Evolutionary conservation across 2,113 vertebrate genomes (phyloP), one percentile per base, ranked within the genome.

Genomic region (Heterochromis multidens): DNA sequence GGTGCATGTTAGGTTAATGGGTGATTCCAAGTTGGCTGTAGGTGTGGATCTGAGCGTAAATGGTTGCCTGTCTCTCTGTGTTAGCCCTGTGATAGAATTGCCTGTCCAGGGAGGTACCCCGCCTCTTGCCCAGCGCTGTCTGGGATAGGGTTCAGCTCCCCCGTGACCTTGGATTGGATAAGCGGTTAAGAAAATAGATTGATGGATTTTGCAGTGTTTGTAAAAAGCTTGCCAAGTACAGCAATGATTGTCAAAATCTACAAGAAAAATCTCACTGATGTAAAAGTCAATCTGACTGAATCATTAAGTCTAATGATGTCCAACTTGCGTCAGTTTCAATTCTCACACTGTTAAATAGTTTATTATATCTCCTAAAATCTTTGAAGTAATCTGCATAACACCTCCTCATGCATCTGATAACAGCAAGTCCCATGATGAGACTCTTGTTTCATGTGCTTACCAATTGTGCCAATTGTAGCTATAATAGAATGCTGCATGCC

Each of bases 401-500:
- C 82, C 37, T 83, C 76, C 65, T 65, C 25, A 52, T 81, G 31
- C 65, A 79, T 82, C n/a, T 83, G 37, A 91, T 82, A 84, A 85
- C 12, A 82, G 77, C 54, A 89, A 59, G 27, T 83, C 49, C 61
- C 65, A 49, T 56, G 87, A 70, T 62, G 33, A 1, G 31, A 31
- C 40, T 79, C 79, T 83, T 72, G 76, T 91, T 85, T 77, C 78
- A 37, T 74, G 46, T 80, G 70, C 59, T 77, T 29, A 67, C 77
- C 33, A 65, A 57, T 63, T 88, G 33, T 81, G 43, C 59, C 70
- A 78, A 54, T n/a, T 2, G 27, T 31, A 77, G 54, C 81, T 86
- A 43, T 81, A 80, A 77, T 88, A 83, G 67, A 92, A 43, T 57
- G 33, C 78, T 29, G 67, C 78, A 72, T 63, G 56, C 61, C 12